phyloP scores from a whole-genome alignment of 2,113 vertebrate genomes.

The Elachura formosa region DNA sequence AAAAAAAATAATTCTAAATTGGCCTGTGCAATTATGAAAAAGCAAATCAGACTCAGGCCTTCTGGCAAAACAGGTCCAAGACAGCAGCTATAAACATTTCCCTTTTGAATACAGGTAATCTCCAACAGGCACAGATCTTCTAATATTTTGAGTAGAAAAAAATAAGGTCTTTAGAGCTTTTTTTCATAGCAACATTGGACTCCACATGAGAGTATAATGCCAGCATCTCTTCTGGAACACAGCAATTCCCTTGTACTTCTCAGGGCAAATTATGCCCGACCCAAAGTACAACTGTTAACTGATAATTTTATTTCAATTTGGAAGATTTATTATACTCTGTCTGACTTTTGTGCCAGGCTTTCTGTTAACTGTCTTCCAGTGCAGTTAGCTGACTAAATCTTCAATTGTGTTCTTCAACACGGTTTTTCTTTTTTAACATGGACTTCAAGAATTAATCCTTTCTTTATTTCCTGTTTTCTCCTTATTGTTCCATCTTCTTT shows the following conservation, averaged over 20 bases:
- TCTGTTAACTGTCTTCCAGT: not conserved
- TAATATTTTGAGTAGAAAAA: not conserved
- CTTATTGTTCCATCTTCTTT: not conserved
- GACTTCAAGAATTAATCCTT: not conserved
- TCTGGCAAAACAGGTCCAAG: not conserved
- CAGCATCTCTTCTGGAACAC: not conserved
- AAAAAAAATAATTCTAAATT: not conserved
- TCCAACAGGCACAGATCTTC: not conserved
- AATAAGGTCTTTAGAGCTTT: not conserved
- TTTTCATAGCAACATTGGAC: not conserved
- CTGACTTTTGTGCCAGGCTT: not conserved
- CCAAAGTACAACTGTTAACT: not conserved
- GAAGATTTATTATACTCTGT: not conserved
- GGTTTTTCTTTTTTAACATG: not conserved
- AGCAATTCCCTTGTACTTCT: not conserved
- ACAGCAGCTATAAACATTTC: not conserved
- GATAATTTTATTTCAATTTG: not conserved
- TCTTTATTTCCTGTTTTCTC: not conserved
- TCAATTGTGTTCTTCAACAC: not conserved
- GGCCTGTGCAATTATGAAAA: not conserved
- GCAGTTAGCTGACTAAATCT: not conserved
- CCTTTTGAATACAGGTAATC: not conserved
- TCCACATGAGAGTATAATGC: not conserved
- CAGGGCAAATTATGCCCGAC: not conserved
- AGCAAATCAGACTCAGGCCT: not conserved